Evolutionary conservation across 2,888 invertebrate genomes (phyloP), one percentile per base, ranked within the genome.

Genomic region (Bimastos eiseni): DNA sequence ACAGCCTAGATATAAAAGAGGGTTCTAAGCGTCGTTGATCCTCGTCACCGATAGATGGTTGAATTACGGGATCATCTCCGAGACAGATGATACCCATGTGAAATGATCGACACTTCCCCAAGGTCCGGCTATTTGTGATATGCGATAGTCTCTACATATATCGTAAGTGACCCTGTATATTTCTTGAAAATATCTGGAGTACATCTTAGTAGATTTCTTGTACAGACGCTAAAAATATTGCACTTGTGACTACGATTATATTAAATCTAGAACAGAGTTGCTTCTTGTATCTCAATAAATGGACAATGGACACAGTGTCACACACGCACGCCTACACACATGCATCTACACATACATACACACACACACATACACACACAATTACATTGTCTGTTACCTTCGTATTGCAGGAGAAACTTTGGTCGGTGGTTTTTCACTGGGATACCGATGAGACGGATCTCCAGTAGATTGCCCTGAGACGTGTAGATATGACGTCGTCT

Each of bases 321-420:
- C 36, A 84, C 36, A 34, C 19, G 24, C 84, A 84, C 36, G 24
- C 34, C 13, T 13, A 84, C 1, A 33, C 13, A 36, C 36, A 84
- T 17, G 24, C 19, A 84, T 17, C 13, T 13, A 84, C 34, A 38
- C 24, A 89, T 8, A 38, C 89, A 37, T 17, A 89, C 19, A 89
- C 24, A 11, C 44, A 30, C 89, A 21, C 38, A 38, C 21, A 55
- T 24, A 90, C 21, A 19, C 34, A 38, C 70, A 37, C 86, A 86
- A 33, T 84, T 33, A 38, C 5, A 37, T n/a, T n/a, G 44, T 41
- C 89, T 21, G 49, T 90, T 84, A 91, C 91, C 90, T 17, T 91
- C 90, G 38, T 91, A 91, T 38, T 88, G 89, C 6, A 91, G 89
- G 24, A 91, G 90, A 70, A 90, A 91, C 70, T 91, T 89, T 34